Conservation (phyloP, 2,113 vertebrate species). For the Mirza zaza region DNA sequence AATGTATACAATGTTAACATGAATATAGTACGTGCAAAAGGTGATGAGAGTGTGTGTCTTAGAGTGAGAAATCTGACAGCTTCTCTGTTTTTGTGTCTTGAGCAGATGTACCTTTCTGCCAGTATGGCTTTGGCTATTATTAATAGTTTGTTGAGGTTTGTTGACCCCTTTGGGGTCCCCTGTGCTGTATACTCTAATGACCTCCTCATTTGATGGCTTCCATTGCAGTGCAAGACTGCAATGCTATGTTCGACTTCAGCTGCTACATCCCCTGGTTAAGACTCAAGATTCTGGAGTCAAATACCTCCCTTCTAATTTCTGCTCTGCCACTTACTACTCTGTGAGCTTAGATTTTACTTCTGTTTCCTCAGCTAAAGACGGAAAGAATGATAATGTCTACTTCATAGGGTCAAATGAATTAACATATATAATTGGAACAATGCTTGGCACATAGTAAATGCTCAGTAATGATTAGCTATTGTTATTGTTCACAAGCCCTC, state of each 20-base stretch:
- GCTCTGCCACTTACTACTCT: neutral
- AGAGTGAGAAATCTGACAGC: neutral
- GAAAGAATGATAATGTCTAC: neutral
- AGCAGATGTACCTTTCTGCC: neutral
- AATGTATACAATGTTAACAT: rapidly evolving
- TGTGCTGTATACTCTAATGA: neutral
- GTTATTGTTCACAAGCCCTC: neutral
- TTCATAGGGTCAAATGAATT: neutral
- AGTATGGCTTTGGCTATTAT: neutral
- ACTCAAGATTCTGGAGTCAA: neutral
- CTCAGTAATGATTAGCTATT: neutral
- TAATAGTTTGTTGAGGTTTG: neutral
- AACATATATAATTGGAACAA: neutral
- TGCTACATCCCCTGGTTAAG: neutral
- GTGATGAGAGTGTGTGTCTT: neutral
- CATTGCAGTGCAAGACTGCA: neutral
- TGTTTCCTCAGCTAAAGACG: neutral
- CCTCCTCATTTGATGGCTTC: neutral
- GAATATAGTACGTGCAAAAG: neutral
- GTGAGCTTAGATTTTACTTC: neutral
- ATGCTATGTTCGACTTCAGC: neutral
- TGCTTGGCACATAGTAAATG: neutral
- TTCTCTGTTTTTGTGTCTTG: neutral
- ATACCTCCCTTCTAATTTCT: neutral
- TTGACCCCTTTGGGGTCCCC: no score